Base-by-base conservation (phyloP, 2,888 invertebrate genomes). In the Carterocephalus palaemon region DNA sequence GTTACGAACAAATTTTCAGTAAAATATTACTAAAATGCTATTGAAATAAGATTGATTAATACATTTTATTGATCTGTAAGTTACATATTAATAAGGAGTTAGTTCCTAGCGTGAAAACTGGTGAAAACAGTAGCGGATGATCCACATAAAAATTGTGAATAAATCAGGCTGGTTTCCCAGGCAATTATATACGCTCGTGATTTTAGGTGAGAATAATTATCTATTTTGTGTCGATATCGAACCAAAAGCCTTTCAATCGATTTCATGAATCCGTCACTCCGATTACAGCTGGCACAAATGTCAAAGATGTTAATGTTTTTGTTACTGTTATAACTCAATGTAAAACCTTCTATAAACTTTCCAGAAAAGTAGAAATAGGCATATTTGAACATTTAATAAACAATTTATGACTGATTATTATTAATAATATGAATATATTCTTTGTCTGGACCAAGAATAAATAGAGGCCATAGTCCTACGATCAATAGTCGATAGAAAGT, bases 171-270 rank as follows among this genome's bases (percentile, higher is more conserved):
- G 51, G 55, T 54, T 66, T 67, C 63, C 59, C 66, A 62, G 62
- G 60, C 60, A 56, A 65, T 64, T 64, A 54, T 52, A 41, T 48
- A 62, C 59, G 65, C 57, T 62, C 60, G 62, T 62, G 61, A 62
- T 57, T 57, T 55, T 47, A 46, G 55, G 47, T 48, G 31, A 45
- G 32, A 37, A 45, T 31, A 31, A 37, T 37, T 17, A 36, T 28
- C 29, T 52, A 51, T 49, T 40, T 41, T 45, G 31, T 37, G 16
- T 46, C 39, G 40, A 51, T 49, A 28, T 50, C 38, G 43, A 38
- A 39, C 19, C 41, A 34, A 46, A 42, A 34, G 38, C 31, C 40
- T 37, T 33, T 23, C 39, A 47, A 46, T 43, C 51, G 38, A 41
- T 47, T 45, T 36, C 19, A 46, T 43, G 43, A 43, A 43, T 43